These are phyloP conservation scores for Vulpes lagopus DNA, from an alignment of 2,113 vertebrate genomes.

Conservation along the genomic window DNA sequence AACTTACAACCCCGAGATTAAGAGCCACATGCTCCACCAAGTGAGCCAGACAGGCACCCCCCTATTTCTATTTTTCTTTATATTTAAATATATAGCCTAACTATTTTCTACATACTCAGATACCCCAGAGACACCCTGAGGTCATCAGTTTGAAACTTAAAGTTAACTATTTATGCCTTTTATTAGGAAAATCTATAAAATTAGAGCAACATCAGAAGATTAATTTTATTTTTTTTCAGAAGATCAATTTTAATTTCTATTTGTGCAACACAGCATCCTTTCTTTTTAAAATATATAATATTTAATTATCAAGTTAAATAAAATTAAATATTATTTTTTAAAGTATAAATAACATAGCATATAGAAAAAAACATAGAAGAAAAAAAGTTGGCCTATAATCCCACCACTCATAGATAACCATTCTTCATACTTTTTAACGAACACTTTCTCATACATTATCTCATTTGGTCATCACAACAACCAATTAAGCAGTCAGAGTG, in stretches of 20 bases:
- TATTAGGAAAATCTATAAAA: not conserved
- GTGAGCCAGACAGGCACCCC: not conserved
- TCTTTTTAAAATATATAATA: not conserved
- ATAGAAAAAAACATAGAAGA: not conserved
- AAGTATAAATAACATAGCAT: not conserved
- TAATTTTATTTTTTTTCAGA: not conserved
- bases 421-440: not conserved
- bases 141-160: not conserved
- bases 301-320: not conserved
- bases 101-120: not conserved
- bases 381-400: not conserved
- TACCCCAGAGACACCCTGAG: not conserved
- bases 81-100: not conserved
- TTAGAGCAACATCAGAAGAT: not conserved
- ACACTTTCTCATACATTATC: conserved; percentile 15
- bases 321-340: not conserved
- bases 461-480: not conserved
- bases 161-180: not conserved
- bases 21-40: not conserved
- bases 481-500: not conserved
- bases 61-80: not conserved
- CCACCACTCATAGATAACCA: not conserved
- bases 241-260: not conserved
- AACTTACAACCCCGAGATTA: not conserved
- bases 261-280: not conserved